These are phyloP conservation scores for Liopterus haemorrhoidalis DNA, from an alignment of 2,888 invertebrate genomes.

Conservation along the genomic window DNA sequence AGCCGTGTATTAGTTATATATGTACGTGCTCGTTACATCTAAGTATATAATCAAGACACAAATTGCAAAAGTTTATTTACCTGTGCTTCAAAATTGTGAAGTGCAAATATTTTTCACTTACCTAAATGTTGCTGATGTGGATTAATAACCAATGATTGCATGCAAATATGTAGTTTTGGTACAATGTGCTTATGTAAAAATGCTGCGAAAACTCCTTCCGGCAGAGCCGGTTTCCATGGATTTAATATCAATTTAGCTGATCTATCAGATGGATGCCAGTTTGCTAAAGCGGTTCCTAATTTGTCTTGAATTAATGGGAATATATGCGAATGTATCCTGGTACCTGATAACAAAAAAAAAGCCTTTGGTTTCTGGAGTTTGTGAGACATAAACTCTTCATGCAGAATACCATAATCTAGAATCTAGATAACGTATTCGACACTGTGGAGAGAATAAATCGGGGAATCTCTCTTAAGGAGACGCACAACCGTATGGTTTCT, in stretches of 20 bases:
- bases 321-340: conserved; percentile 55
- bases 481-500: too few relatives aligned
- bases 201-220: conserved; percentile 65
- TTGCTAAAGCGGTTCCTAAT: conserved; percentile 77
- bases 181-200: conserved; percentile 82
- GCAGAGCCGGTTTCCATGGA: conserved; percentile 73
- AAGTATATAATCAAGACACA: too few relatives aligned
- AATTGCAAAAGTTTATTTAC: not conserved
- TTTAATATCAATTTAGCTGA: conserved; percentile 87
- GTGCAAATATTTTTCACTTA: conserved; percentile 37
- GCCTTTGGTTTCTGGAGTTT: too few relatives aligned
- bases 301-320: conserved; percentile 91
- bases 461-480: too few relatives aligned
- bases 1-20: too few relatives aligned
- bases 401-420: too few relatives aligned
- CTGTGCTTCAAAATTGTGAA: not conserved
- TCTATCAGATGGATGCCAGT: conserved; percentile 92
- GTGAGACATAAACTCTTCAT: too few relatives aligned
- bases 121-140: conserved; percentile 67
- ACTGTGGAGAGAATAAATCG: too few relatives aligned
- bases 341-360: too few relatives aligned
- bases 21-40: too few relatives aligned
- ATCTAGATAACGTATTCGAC: too few relatives aligned
- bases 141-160: conserved; percentile 60
- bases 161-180: conserved; percentile 74